Base-by-base conservation (phyloP, 2,797 vertebrate genomes). In the Sebastes hopkinsi region DNA sequence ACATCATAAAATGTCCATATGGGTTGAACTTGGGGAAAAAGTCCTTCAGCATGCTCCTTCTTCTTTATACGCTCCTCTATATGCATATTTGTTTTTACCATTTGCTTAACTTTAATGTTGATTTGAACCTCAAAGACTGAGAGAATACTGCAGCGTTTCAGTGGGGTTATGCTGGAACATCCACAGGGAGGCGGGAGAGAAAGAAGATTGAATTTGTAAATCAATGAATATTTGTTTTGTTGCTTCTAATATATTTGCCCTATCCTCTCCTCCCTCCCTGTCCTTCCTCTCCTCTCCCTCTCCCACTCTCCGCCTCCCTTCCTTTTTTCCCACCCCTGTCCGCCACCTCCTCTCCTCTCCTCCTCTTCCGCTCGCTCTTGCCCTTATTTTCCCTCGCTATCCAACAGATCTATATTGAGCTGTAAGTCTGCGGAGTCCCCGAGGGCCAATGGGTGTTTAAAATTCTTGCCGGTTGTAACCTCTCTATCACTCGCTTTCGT, bases 401-500 rank as follows among this genome's bases (percentile, higher is more conserved):
- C 85, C 75, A 77, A 67, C 86, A 81, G 81, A 88, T 92, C 90
- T 92, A 84, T 89, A 93, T 87, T 81, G 83, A 92, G 92, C 91
- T 92, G 84, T 92, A 91, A 89, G 89, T 93, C 92, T 90, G 70
- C 6, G 10, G 67, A 75, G 80, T 89, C 87, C 88, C 82, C 32
- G 72, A 75, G 88, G 92, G 87, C 87, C 88, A 61, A 46, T 75
- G 85, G 91, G 86, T 94, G 93, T 94, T 96, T 94, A 94, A 95
- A 94, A 94, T 95, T 95, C 94, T 86, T 77, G 73, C 88, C 67
- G 60, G 83, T 91, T 94, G 90, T 93, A 94, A 94, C 94, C 94
- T 94, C 92, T 95, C 91, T 83, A 93, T 95, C 94, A 93, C 80
- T 88, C 16, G 71, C 89, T 88, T 89, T 88, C 75, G 81, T 90